A percentile compares a stretch with the other conserved stretches of the same genome.
Conservation (phyloP, 2,113 vertebrate species). For the Corythaixoides concolor region DNA sequence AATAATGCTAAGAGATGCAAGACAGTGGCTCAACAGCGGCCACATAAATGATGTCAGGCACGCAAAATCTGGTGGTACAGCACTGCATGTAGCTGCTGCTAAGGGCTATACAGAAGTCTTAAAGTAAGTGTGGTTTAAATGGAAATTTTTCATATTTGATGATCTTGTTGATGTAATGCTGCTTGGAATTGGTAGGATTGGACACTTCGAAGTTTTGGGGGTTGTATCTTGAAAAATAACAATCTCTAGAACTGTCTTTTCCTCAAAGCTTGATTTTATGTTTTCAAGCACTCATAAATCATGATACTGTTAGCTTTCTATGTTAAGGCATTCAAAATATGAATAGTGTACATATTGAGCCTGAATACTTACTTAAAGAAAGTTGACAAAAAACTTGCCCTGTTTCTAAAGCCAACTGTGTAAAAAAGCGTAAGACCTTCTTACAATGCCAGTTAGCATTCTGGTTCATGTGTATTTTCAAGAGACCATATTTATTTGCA, state of each 20-base stretch:
- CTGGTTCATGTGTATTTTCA: not conserved
- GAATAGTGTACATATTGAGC: not conserved
- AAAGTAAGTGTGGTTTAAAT: constrained; percentile 85
- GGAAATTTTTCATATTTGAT: not conserved
- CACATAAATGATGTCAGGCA: constrained; percentile 93
- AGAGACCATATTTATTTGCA: not conserved
- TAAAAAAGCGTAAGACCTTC: not conserved
- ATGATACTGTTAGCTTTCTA: not conserved
- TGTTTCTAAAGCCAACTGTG: not conserved
- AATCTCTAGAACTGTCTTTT: not conserved
- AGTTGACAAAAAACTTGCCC: not conserved
- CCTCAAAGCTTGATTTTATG: not conserved
- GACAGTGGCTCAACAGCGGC: constrained; percentile 98
- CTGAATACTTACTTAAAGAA: not conserved
- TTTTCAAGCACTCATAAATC: not conserved
- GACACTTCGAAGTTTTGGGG: not conserved
- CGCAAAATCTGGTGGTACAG: constrained; percentile 94
- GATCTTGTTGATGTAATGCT: not conserved
- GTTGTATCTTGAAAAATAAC: not conserved
- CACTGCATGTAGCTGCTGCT: constrained; percentile 95
- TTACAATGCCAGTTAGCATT: not conserved
- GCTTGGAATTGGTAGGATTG: not conserved
- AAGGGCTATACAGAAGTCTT: constrained; percentile 98
- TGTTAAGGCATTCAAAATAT: not conserved
- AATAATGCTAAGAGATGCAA: constrained; percentile 94